A percentile compares a stretch with the other conserved stretches of the same genome.
Conservation (phyloP, 2,797 vertebrate species). For the Smutsia temminckii region DNA sequence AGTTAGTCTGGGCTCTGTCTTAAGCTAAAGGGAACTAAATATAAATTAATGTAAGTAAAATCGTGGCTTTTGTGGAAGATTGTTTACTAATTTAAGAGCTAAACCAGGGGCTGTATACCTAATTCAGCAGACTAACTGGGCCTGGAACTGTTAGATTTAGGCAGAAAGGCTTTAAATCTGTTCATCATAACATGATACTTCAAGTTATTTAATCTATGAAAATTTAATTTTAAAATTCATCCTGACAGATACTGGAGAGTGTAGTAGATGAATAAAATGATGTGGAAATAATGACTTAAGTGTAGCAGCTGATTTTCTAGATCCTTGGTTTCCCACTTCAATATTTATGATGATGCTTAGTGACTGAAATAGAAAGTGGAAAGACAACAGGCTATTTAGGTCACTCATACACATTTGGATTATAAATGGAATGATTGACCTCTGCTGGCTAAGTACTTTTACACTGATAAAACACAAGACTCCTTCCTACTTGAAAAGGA, state of each 20-base stretch:
- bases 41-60: slow-evolving; percentile 74
- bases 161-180: slow-evolving; percentile 72
- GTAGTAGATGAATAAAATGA: slow-evolving; percentile 8
- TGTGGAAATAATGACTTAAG: slow-evolving; percentile 57
- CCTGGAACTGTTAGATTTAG: slow-evolving; percentile 40
- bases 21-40: slow-evolving; percentile 72
- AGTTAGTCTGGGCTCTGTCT: slow-evolving; percentile 71
- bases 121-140: slow-evolving; percentile 53
- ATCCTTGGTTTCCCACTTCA: slow-evolving; percentile 56
- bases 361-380: slow-evolving; percentile 72
- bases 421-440: slow-evolving; percentile 47
- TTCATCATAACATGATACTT: slow-evolving; percentile 55
- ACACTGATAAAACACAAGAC: background rate
- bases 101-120: slow-evolving; percentile 46
- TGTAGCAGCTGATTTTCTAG: slow-evolving; percentile 61
- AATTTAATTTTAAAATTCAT: slow-evolving; percentile 60
- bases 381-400: slow-evolving; percentile 67
- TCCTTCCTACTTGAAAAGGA: slow-evolving; percentile 1
- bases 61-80: slow-evolving; percentile 63
- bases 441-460: slow-evolving; percentile 34
- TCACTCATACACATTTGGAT: slow-evolving; percentile 63
- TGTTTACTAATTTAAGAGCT: slow-evolving; percentile 58
- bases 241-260: slow-evolving; percentile 53
- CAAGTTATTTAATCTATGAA: slow-evolving; percentile 64
- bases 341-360: slow-evolving; percentile 66